Evolutionary conservation across 2,113 vertebrate species (phyloP).

Genomic region (cattle (Bos taurus)): DNA sequence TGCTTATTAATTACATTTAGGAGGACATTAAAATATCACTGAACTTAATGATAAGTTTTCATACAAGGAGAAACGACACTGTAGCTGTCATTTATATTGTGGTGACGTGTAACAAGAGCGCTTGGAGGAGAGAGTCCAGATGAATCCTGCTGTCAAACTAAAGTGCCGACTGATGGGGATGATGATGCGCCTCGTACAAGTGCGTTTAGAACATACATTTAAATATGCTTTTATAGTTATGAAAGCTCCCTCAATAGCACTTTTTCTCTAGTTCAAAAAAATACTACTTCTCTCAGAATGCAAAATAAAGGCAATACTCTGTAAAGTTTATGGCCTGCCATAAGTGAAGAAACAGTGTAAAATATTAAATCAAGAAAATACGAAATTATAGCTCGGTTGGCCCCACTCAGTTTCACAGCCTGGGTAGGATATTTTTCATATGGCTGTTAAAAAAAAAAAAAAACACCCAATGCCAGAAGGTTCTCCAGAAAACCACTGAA

Average conservation of each 20-base stretch:
- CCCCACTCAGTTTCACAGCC: not conserved
- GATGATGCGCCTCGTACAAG: not conserved
- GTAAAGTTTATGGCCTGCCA: not conserved
- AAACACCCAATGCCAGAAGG: not conserved
- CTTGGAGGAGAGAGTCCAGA: not conserved
- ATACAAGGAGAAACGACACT: constrained; percentile 11
- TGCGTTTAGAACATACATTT: not conserved
- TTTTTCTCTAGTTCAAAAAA: constrained; percentile 23
- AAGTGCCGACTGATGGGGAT: not conserved
- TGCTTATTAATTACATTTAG: constrained; percentile 33
- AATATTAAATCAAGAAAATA: constrained; percentile 32
- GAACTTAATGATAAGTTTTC: constrained; percentile 1
- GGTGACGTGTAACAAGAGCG: not conserved
- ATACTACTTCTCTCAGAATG: not conserved
- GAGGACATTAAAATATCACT: not conserved
- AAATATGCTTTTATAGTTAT: constrained; percentile 5
- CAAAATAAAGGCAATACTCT: constrained; percentile 13
- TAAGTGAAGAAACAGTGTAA: constrained; percentile 16
- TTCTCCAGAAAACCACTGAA: not conserved
- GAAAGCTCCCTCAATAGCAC: not conserved
- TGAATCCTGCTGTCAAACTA: not conserved
- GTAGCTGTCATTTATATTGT: not conserved
- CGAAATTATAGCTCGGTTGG: not conserved
- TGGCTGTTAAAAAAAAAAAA: not conserved
- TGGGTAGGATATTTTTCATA: not conserved